Evolutionary conservation across 2,888 invertebrate species (phyloP), one percentile per base, ranked within the genome.

Genomic region (Latrodectus hesperus): DNA sequence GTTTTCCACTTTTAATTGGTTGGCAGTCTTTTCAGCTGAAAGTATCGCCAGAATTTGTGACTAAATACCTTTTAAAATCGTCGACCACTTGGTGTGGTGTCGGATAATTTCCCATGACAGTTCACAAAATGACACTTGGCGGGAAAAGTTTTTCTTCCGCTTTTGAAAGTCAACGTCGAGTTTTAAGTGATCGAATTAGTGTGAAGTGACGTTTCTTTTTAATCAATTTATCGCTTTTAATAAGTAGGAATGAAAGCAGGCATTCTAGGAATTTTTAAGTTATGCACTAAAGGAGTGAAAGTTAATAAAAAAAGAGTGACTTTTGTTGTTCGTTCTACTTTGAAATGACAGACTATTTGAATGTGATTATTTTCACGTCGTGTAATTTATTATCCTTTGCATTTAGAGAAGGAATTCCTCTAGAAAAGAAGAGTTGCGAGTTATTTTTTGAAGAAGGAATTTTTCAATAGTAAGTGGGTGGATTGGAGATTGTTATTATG

Each of bases 151-250:
- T 71, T 75, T 17, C 22, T n/a, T 17, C 51, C 60, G 12, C 67
- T 80, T 73, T 74, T 82, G 73, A 74, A 82, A 76, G 64, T 17
- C 60, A 60, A 49, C 49, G 16, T 22, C 51, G 51, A 26, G 51
- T 22, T 17, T 53, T 55, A 82, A 83, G 76, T 83, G 83, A 83
- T 76, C 71, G 83, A 83, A 83, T 76, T 83, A 76, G 73, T 71
- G 22, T n/a, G 60, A 64, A 55, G 55, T 75, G 75, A 76, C 70
- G 53, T 60, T 71, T 76, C 70, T 71, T 71, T 83, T 83, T 83
- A 83, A 83, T 83, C 76, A 83, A 83, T 83, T 83, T 83, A 76
- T 71, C 53, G 52, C 60, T 70, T 70, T 71, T 12, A 17, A 22
- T 49, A 17, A 22, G 53, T 52, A 53, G n/a, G 73, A 81, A 75